Percentiles rank a stretch among this genome's conserved stretches.
Evolutionary conservation across 1,140 invertebrate species (phyloP).

Genomic region (Hydropsyche tenuis): DNA sequence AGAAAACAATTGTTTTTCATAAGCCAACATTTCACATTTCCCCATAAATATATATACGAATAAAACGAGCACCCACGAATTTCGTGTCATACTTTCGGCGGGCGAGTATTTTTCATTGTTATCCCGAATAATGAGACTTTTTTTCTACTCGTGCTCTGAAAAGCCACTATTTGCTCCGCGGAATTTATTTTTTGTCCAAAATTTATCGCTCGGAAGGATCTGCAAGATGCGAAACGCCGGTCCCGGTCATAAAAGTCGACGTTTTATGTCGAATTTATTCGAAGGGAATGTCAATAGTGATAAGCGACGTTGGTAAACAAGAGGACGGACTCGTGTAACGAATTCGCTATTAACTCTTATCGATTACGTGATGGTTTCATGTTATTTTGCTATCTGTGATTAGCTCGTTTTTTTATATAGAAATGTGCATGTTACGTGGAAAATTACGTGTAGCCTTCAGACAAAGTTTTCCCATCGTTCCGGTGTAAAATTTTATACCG

Average conservation of each 20-base stretch:
- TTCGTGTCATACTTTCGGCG: too few relatives aligned
- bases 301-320: conserved; percentile 11
- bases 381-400: background rate
- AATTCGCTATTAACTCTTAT: too few relatives aligned
- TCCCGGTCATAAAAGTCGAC: background rate
- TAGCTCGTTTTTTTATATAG: background rate
- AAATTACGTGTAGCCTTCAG: background rate
- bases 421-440: background rate
- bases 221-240: background rate
- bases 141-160: too few relatives aligned
- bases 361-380: too few relatives aligned
- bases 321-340: background rate
- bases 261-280: background rate
- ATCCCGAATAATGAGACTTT: too few relatives aligned
- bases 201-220: conserved; percentile 11
- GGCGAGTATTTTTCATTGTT: too few relatives aligned
- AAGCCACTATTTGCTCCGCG: too few relatives aligned
- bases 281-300: conserved; percentile 9
- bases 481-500: too few relatives aligned
- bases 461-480: background rate
- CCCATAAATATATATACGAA: too few relatives aligned
- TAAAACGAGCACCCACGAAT: too few relatives aligned
- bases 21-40: too few relatives aligned
- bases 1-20: too few relatives aligned
- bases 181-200: background rate